These are phyloP conservation scores for Meiosimyza decipiens DNA, from an alignment of 2,888 invertebrate genomes.

Conservation along the genomic window DNA sequence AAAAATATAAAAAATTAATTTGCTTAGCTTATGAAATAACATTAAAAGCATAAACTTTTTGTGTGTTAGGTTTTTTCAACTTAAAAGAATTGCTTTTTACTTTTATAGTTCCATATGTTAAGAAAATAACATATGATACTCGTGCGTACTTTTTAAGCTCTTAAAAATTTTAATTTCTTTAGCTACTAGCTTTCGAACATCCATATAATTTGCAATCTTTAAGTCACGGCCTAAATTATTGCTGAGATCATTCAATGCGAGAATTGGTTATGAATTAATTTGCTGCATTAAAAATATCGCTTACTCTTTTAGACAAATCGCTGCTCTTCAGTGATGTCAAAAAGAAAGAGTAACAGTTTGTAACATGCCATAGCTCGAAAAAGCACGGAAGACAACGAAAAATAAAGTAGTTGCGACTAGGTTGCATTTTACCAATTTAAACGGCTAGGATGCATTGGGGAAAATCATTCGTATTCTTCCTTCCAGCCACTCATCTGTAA, in stretches of 20 bases:
- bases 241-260: conserved; percentile 62
- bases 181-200: background rate
- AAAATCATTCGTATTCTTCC: conserved; percentile 53
- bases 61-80: background rate
- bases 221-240: conserved; percentile 12
- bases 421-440: background rate
- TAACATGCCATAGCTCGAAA: too few species aligned
- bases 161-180: background rate
- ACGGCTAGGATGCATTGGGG: background rate
- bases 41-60: background rate
- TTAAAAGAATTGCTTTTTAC: background rate
- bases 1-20: background rate
- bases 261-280: conserved; percentile 8
- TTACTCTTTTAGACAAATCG: background rate
- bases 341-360: too few species aligned
- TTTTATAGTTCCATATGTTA: too few species aligned
- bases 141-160: too few species aligned
- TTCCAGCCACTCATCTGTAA: conserved; percentile 59
- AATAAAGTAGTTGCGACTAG: background rate
- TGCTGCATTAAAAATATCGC: background rate
- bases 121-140: too few species aligned
- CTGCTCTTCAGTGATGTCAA: background rate
- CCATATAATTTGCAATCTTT: conserved; percentile 2
- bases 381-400: too few species aligned
- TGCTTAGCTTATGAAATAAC: too few species aligned